A percentile compares a stretch with the other conserved stretches of the same genome.
phyloP scores from a whole-genome alignment of 2,797 vertebrate genomes.

The Amblyraja radiata region DNA sequence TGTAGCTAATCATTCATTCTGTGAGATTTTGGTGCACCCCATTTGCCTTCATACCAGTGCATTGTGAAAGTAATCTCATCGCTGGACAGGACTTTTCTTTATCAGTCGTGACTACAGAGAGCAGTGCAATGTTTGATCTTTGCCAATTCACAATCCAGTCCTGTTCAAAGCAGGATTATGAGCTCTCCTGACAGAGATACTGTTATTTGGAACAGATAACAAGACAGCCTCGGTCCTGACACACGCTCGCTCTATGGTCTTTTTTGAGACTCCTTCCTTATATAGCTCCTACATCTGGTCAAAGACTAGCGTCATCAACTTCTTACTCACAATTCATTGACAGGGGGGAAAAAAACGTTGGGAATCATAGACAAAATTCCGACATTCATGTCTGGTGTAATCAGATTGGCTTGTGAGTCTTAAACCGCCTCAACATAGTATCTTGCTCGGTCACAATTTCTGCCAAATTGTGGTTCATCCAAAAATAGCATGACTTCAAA shows the following conservation, averaged over 20 bases:
- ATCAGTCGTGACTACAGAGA: not conserved
- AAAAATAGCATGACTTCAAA: not conserved
- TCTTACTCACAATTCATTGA: slow-evolving; percentile 12
- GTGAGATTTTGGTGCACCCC: not conserved
- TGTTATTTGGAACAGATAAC: not conserved
- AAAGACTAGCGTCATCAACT: not conserved
- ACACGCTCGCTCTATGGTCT: too few relatives aligned
- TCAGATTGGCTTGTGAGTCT: not conserved
- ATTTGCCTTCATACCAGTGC: not conserved
- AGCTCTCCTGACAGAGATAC: not conserved
- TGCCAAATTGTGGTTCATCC: not conserved
- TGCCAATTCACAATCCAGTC: not conserved
- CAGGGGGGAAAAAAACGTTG: not conserved
- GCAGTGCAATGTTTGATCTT: not conserved
- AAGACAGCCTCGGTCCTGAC: not conserved
- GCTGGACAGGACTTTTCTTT: not conserved
- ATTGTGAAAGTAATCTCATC: not conserved
- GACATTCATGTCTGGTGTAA: not conserved
- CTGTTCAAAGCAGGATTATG: not conserved
- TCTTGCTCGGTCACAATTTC: not conserved
- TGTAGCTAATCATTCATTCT: not conserved
- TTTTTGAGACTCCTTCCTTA: not conserved
- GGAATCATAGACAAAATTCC: not conserved
- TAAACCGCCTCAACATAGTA: not conserved
- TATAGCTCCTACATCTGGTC: not conserved